A percentile compares a stretch with the other conserved stretches of the same genome.
phyloP scores from a whole-genome alignment of 2,888 invertebrate genomes.

The Hypomecis atomaria region DNA sequence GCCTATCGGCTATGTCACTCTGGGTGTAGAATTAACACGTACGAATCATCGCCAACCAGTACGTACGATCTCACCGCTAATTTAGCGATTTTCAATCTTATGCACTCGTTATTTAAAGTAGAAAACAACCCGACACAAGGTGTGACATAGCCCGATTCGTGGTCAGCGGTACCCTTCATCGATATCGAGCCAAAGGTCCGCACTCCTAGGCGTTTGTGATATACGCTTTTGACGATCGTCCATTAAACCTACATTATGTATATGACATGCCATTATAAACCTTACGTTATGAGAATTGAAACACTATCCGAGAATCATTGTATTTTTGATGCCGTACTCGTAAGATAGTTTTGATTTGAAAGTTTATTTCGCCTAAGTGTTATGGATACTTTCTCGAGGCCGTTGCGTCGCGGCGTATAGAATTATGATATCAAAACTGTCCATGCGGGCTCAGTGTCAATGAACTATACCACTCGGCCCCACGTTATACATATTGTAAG shows the following conservation, averaged over 20 bases:
- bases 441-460: conserved; percentile 44
- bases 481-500: conserved; percentile 40
- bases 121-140: conserved; percentile 9
- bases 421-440: conserved; percentile 39
- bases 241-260: conserved; percentile 64
- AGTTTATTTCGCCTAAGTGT: conserved; percentile 31
- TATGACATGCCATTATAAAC: conserved; percentile 50
- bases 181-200: conserved; percentile 29
- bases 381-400: conserved; percentile 36
- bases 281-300: conserved; percentile 46
- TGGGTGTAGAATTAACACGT: conserved; percentile 1
- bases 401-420: conserved; percentile 41
- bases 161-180: conserved; percentile 27
- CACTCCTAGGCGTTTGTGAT: conserved; percentile 70
- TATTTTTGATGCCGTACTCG: conserved; percentile 42
- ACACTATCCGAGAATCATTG: conserved; percentile 40
- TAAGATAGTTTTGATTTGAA: conserved; percentile 30
- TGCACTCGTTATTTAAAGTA: conserved; percentile 1
- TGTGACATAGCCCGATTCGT: conserved; percentile 22
- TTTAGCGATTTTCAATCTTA: conserved; percentile 1
- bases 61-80: conserved; percentile 7
- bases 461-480: conserved; percentile 44
- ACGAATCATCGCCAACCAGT: background rate
- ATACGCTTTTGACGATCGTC: conserved; percentile 83
- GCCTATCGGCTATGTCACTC: conserved; percentile 26